Evolutionary conservation across 2,113 vertebrate genomes (phyloP).

Genomic region (Asarcornis scutulata): DNA sequence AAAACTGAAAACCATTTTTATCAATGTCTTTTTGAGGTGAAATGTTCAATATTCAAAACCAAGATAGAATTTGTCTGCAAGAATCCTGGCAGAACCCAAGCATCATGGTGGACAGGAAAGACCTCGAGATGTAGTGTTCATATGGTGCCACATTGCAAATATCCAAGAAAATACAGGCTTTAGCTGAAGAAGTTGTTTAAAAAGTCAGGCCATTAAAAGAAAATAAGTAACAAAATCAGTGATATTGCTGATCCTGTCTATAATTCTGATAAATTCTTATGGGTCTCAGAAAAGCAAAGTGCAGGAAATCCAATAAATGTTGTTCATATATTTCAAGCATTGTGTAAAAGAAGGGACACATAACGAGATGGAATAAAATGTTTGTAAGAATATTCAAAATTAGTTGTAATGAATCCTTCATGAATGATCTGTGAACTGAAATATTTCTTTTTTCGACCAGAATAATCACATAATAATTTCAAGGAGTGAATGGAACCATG

Average conservation of each 20-base stretch:
- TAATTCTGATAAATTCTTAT: background rate
- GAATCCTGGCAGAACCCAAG: background rate
- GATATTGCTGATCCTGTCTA: background rate
- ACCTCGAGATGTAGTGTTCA: background rate
- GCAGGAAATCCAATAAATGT: background rate
- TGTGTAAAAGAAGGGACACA: background rate
- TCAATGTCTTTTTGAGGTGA: background rate
- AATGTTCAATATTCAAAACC: background rate
- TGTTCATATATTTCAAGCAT: background rate
- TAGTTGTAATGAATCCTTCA: background rate
- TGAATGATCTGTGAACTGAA: background rate
- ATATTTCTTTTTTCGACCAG: background rate
- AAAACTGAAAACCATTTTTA: background rate
- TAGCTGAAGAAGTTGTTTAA: background rate
- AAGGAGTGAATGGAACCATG: background rate
- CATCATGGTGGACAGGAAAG: background rate
- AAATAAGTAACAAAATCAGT: background rate
- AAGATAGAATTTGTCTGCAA: background rate
- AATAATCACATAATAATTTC: slow-evolving; percentile 2
- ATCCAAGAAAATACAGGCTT: background rate
- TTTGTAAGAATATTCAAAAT: background rate
- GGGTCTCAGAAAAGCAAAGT: background rate
- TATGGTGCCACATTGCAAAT: background rate
- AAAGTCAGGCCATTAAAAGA: background rate
- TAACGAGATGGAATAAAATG: background rate